Evolutionary conservation across 2,888 invertebrate species (phyloP), one percentile per base, ranked within the genome.

Genomic region (Dasypogon diadema): DNA sequence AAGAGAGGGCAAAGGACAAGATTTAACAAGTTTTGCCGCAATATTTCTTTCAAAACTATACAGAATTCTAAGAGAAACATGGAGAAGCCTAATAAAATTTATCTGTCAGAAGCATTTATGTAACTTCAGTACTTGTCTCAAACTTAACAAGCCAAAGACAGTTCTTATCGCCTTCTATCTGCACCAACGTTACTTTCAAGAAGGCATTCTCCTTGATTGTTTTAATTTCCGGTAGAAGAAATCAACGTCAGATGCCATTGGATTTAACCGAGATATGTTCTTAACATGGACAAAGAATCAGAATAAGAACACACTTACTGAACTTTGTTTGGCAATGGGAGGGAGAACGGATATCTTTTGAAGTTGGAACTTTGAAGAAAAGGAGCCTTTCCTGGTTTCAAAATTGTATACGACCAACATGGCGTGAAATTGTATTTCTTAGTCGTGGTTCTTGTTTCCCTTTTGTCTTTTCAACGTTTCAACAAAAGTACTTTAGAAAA

Each of bases 361-460:
- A 70, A 54, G 54, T 70, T 21, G 8, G 14, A 70, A 70, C 34
- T 70, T 70, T 51, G 16, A 70, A 70, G 70, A 70, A 70, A 63
- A 70, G 70, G 70, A 70, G 26, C 54, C 65, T 65, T 46, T 60
- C 16, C 46, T n/a, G 14, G 58, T 56, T 56, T 74, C 18, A 73
- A 81, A 81, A 82, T 82, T 83, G 82, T 81, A 81, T 81, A 81
- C 81, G 82, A 82, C 81, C 82, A 84, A 82, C 85, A 82, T 82
- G 81, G 84, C 85, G 83, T 85, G 85, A 85, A 85, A 85, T 85
- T 85, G 82, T 83, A 82, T 85, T 85, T 84, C 80, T 60, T 74
- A 30, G 24, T 24, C 74, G 24, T 74, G 24, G 42, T 46, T 73
- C 26, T 72, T 58, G 46, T 56, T 73, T 73, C 56, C 26, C 74